Evolutionary conservation across 2,113 vertebrate genomes (phyloP), one percentile per base, ranked within the genome.

Genomic region (Oophaga pumilio): DNA sequence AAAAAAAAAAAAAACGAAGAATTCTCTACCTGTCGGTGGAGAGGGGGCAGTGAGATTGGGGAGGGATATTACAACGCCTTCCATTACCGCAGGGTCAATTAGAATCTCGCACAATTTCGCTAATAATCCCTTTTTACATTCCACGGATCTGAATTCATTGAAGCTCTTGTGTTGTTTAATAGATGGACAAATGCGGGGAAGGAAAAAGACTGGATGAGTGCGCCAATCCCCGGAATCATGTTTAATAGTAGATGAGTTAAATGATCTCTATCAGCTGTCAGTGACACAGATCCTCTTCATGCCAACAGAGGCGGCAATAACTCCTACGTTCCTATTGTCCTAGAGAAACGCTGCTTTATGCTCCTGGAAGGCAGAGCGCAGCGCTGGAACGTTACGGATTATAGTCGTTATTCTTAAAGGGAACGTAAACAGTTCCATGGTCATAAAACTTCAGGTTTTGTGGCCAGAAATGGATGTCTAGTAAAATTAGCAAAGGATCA

Each of bases 11-110:
- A 43, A 43, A 43, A 43, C 14, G 91, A 91, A 94, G 93, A 95
- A 95, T 96, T 95, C 95, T 94, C 95, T 95, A 95, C 94, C 94
- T 95, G 94, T 96, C 95, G 95, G 94, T 93, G 94, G 95, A 95
- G 95, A 94, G 94, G 92, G 95, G 94, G 95, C 95, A 96, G 93
- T 94, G 93, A 94, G 94, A 95, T 95, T 95, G 94, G 94, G 94
- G 93, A 94, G 94, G 95, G 94, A 94, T 94, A 95, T 94, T 95
- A 95, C 73, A 95, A 95, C 95, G 94, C 95, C 95, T 94, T 95
- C 95, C 95, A 96, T 96, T 96, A 95, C 94, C 94, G 93, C 95
- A 94, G 94, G 94, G 95, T 94, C 94, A 95, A 95, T 96, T 95
- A 95, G 95, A 95, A 95, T 96, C 94, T 93, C 93, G 94, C 92